Base-by-base conservation (phyloP, 2,888 invertebrate species). In the Phyllotreta striolata region DNA sequence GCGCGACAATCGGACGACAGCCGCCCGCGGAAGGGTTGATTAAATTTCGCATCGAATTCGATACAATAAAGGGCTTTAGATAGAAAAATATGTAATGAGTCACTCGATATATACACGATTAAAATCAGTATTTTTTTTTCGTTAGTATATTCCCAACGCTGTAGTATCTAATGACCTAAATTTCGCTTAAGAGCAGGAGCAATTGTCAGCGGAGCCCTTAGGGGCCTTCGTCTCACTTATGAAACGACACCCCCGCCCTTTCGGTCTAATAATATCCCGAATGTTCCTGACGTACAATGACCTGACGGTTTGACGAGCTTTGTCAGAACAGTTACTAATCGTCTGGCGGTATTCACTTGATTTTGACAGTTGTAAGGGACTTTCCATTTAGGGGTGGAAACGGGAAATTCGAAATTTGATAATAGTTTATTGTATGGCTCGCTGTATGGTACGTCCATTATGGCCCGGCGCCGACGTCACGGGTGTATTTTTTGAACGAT, bases 241-340 rank as follows among this genome's bases (percentile, higher is more conserved):
- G 37, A 49, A 35, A 49, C 35, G 38, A 52, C 52, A 52, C 12
- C 38, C 51, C 38, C 52, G 38, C 49, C 69, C 62, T 59, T 41
- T 55, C 51, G 61, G 66, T 74, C 73, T 73, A 75, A 75, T 75
- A 74, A 74, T 76, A 75, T 73, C 65, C 24, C 61, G 66, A 74
- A 72, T 78, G 78, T 68, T 70, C 67, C 62, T 77, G 78, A 77
- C 78, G 74, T 72, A 73, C 73, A 72, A 70, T 70, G 71, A 74
- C 72, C 73, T 73, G 74, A 72, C 74, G 70, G 68, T 68, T 69
- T 69, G 73, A 76, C 70, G 72, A 71, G 73, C 71, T 75, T 75
- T 76, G 73, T 74, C 70, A 70, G 70, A 47, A 64, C 64, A 63
- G 67, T 71, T 68, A 69, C 71, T 73, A 73, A 71, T 72, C 69